phyloP scores from a whole-genome alignment of 2,113 vertebrate genomes.

The Dissostichus mawsoni region DNA sequence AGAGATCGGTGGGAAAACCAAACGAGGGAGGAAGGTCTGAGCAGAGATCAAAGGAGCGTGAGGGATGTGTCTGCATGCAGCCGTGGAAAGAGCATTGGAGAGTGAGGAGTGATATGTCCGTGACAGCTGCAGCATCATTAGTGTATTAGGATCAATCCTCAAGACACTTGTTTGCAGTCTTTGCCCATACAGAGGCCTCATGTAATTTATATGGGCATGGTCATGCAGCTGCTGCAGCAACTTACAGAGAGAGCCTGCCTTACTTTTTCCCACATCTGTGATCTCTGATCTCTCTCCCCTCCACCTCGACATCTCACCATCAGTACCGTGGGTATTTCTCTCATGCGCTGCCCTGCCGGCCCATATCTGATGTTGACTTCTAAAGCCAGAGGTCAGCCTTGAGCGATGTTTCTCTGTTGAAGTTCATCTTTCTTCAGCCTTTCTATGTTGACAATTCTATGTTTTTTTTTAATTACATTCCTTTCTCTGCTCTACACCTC shows the following conservation, averaged over 20 bases:
- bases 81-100: conserved; percentile 44
- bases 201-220: conserved; percentile 27
- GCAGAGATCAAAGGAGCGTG: conserved; percentile 64
- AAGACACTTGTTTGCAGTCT: conserved; percentile 66
- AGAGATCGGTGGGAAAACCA: conserved; percentile 46
- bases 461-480: not conserved
- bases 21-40: conserved; percentile 48
- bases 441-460: conserved; percentile 31
- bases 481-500: not conserved
- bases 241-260: not conserved
- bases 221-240: conserved; percentile 57
- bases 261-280: conserved; percentile 36
- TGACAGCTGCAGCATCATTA: conserved; percentile 82
- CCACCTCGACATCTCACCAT: conserved; percentile 27
- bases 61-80: conserved; percentile 56
- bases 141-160: conserved; percentile 77
- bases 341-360: conserved; percentile 24
- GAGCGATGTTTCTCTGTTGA: conserved; percentile 21
- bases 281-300: conserved; percentile 35
- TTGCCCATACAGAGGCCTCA: conserved; percentile 22
- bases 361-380: conserved; percentile 48
- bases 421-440: conserved; percentile 15
- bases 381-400: conserved; percentile 35
- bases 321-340: conserved; percentile 50
- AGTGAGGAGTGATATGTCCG: conserved; percentile 68